A percentile compares a stretch with the other conserved stretches of the same genome.
Evolutionary conservation across 2,888 invertebrate genomes (phyloP).

Genomic region (Helleia helle): DNA sequence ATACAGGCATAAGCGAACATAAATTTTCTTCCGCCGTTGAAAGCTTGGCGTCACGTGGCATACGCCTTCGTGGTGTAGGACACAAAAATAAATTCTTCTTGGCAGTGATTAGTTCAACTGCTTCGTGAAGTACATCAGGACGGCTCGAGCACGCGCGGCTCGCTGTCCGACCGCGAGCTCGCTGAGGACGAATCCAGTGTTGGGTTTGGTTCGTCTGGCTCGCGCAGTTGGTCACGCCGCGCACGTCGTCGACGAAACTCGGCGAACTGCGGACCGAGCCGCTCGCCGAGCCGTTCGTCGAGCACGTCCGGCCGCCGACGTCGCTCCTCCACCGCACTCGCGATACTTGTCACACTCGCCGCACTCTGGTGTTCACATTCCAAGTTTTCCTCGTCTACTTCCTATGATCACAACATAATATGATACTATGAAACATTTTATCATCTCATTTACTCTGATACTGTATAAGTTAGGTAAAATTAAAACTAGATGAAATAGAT

Average conservation of each 20-base stretch:
- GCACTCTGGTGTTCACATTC: conserved; percentile 27
- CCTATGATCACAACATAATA: conserved; percentile 49
- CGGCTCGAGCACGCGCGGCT: conserved; percentile 13
- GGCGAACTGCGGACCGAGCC: conserved; percentile 70
- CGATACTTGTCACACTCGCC: conserved; percentile 47
- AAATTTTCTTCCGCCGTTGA: too few relatives aligned
- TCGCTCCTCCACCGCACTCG: conserved; percentile 38
- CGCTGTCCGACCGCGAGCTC: conserved; percentile 11
- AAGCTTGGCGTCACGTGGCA: too few relatives aligned
- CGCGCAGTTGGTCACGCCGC: conserved; percentile 30
- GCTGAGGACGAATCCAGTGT: neutral
- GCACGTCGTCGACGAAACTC: conserved; percentile 69
- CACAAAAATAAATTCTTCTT: neutral
- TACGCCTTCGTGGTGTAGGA: neutral
- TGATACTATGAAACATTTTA: too few relatives aligned
- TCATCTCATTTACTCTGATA: too few relatives aligned
- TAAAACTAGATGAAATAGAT: too few relatives aligned
- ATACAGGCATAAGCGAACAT: too few relatives aligned
- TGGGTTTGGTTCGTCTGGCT: conserved; percentile 23
- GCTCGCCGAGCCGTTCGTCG: conserved; percentile 63
- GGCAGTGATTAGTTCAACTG: too few relatives aligned
- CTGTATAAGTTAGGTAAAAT: too few relatives aligned
- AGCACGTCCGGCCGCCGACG: conserved; percentile 62
- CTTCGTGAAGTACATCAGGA: too few relatives aligned
- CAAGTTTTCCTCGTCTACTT: conserved; percentile 80